Evolutionary conservation across 2,888 invertebrate genomes (phyloP), one percentile per base, ranked within the genome.

Genomic region (Melanostoma scalare): DNA sequence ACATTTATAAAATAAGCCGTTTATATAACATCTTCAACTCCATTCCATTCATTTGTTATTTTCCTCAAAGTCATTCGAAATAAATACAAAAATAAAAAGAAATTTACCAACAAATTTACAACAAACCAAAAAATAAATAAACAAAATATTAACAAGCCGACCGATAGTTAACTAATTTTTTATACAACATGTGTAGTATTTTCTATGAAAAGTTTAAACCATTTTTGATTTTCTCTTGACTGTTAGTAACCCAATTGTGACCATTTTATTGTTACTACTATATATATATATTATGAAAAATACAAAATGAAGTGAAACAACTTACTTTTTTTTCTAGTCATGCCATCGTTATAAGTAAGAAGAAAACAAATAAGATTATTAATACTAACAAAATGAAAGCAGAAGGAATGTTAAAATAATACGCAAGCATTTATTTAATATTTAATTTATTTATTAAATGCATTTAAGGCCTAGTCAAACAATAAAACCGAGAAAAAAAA

Each of bases 131-230:
- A 40, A 50, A 65, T 30, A 55, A 38, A 53, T 20, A 35, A 10
- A 67, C 44, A 67, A 53, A 53, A 52, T 9, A 52, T 40, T 33
- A 75, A 71, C 56, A 80, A 20, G 76, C 77, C 67, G 61, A 79
- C 74, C 50, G 69, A 84, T 84, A 84, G 84, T 84, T 84, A 84
- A 84, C 84, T 84, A 84, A 79, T 79, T 79, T 84, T 84, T 74
- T 84, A 79, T 84, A 84, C 84, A 79, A 74, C 33, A 40, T 73
- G 20, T 71, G 84, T 84, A 84, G 84, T 71, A 69, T 84, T 84
- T 84, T 84, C 79, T 71, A 84, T 58, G 71, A 67, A 74, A 55
- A 65, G 48, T 71, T 71, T 56, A 69, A 60, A 30, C 60, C 52
- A 36, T 65, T 63, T 60, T 53, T 53, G 33, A 63, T 53, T 53